Conservation (phyloP, 1,140 invertebrate genomes). For the Rhynchophorus ferrugineus region DNA sequence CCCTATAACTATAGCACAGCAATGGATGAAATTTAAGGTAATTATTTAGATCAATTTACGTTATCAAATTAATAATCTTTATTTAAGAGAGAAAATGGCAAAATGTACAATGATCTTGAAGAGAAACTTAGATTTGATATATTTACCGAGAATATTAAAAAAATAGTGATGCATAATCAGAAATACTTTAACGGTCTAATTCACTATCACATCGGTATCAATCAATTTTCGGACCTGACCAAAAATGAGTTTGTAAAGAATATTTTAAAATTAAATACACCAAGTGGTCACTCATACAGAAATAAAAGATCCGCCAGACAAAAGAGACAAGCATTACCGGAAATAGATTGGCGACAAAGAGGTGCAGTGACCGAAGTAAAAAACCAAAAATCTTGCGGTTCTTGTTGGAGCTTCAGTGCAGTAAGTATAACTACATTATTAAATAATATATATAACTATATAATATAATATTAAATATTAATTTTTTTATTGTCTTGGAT, state of each 20-base stretch:
- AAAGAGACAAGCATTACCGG: constrained; percentile 15
- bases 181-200: constrained; percentile 56
- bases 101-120: constrained; percentile 33
- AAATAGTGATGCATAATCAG: constrained; percentile 76
- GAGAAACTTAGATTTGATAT: constrained; percentile 64
- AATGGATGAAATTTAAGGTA: constrained; percentile 18
- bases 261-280: constrained; percentile 67
- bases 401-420: constrained; percentile 51
- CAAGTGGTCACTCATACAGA: constrained; percentile 47
- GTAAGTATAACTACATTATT: constrained; percentile 24
- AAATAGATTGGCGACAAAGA: constrained; percentile 31
- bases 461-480: too few relatives aligned
- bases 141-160: constrained; percentile 74
- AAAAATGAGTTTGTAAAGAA: constrained; percentile 62
- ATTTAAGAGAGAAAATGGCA: constrained; percentile 8
- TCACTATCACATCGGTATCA: constrained; percentile 59
- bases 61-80: neutral
- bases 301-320: neutral
- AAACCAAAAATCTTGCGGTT: constrained; percentile 36
- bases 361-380: constrained; percentile 34
- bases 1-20: neutral
- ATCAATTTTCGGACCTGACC: constrained; percentile 79
- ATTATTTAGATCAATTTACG: neutral
- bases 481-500: too few relatives aligned
- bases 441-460: neutral